Evolutionary conservation across 2,113 vertebrate genomes (phyloP).

Genomic region (Onychorhynchus coronatus): DNA sequence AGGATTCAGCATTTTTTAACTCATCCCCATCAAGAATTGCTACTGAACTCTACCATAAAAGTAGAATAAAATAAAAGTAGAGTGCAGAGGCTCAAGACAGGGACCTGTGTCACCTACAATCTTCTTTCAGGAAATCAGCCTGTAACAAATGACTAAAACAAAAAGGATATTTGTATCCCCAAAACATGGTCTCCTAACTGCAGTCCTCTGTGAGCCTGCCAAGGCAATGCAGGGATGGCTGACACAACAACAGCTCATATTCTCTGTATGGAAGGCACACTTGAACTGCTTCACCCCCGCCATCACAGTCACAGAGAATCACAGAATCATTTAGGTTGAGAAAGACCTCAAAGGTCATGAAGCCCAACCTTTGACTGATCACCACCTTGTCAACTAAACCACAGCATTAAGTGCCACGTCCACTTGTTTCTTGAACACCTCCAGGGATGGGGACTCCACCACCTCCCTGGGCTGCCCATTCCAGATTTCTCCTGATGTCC

Average conservation of each 20-base stretch:
- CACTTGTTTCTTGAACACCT: too few species aligned
- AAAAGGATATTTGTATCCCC: neutral
- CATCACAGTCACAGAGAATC: neutral
- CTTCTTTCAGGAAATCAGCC: neutral
- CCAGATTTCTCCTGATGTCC: neutral
- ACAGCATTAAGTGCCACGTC: neutral
- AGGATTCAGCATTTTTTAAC: neutral
- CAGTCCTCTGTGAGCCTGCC: neutral
- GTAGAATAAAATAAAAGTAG: neutral
- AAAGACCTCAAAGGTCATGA: too few species aligned
- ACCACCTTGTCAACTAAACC: neutral
- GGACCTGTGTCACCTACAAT: neutral
- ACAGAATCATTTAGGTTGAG: neutral
- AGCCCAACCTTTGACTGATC: neutral
- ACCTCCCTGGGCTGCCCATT: neutral
- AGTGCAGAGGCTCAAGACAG: neutral
- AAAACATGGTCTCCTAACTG: fast-evolving
- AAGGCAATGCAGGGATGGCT: fast-evolving
- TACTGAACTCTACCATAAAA: neutral
- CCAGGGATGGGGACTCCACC: neutral
- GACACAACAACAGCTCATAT: neutral
- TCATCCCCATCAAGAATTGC: neutral
- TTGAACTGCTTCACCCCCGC: neutral
- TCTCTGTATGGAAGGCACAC: neutral
- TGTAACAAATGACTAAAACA: neutral